Evolutionary conservation across 2,888 invertebrate genomes (phyloP), one percentile per base, ranked within the genome.

Genomic region (Nudaria mundana): DNA sequence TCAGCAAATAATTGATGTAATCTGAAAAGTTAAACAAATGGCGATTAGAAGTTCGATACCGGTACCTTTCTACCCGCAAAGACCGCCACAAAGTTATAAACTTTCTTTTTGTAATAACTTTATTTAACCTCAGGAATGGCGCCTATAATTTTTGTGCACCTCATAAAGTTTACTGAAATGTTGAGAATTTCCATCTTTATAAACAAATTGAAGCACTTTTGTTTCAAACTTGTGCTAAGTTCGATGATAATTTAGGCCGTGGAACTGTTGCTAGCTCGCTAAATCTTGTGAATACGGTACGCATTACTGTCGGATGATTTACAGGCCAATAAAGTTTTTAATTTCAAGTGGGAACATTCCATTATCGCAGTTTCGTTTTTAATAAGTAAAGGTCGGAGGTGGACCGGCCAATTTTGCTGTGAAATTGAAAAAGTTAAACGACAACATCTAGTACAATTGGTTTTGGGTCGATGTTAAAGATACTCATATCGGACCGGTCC

Each of bases 1-100:
- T 73, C 67, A 85, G 85, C 60, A 63, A 57, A 80, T 84, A 86
- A 87, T 86, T 82, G 82, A 80, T 76, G 76, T 54, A 60, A 61
- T 58, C 76, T 59, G 61, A 18, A 35, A 71, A 66, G 84, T 82
- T 84, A 85, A 81, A 85, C 81, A 82, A 84, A 69, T 65, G 62
- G 72, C 66, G 63, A 81, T 83, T 85, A 82, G 44, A 41, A 42
- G 29, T 44, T 16, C 31, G 30, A 36, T 42, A 48, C 39, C 47
- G 50, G 42, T 45, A 46, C 25, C 34, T 37, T 59, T 46, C 16
- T n/a, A n/a, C n/a, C n/a, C n/a, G n/a, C n/a, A n/a, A n/a, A n/a
- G n/a, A n/a, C n/a, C 15, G 23, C 22, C 33, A 13, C 11, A 4
- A 13, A 33, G 18, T 51, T 55, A 12, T 8, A 32, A 65, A 65